Conservation (phyloP, 2,888 invertebrate species). For the Himalopsyche japonica region DNA sequence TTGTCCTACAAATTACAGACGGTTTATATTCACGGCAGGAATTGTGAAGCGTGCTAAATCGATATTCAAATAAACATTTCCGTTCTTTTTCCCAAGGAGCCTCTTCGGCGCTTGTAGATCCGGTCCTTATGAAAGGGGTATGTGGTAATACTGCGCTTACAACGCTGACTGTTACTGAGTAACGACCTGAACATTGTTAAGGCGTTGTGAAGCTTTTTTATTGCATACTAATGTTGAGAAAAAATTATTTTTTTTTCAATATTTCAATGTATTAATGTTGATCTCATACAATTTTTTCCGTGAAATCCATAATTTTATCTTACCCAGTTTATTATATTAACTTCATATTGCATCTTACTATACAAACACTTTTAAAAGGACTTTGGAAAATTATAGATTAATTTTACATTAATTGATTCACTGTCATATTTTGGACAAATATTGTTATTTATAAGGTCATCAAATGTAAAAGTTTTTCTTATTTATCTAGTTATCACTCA, state of each 20-base stretch:
- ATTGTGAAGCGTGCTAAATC: conserved; percentile 17
- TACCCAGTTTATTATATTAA: too few species aligned
- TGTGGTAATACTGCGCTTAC: neutral
- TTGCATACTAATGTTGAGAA: neutral
- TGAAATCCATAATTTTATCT: too few species aligned
- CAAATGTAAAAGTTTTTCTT: too few species aligned
- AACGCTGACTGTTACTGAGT: neutral
- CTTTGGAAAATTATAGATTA: too few species aligned
- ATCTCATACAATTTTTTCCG: too few species aligned
- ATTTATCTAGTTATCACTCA: too few species aligned
- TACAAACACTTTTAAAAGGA: too few species aligned
- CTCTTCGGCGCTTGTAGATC: neutral
- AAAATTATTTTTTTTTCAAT: neutral
- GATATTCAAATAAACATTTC: conserved; percentile 29
- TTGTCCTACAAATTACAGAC: conserved; percentile 31
- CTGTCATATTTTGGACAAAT: too few species aligned
- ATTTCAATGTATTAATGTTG: neutral
- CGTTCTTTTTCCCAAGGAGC: neutral
- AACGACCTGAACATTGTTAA: neutral
- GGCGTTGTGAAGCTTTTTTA: neutral
- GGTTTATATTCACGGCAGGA: conserved; percentile 26
- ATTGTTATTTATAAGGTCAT: too few species aligned
- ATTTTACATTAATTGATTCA: too few species aligned
- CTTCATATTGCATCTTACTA: too few species aligned
- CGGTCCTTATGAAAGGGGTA: neutral